Evolutionary conservation across 92 coral and sea anemone species (phyloP).

Genomic region (Anthopleura xanthogrammica): DNA sequence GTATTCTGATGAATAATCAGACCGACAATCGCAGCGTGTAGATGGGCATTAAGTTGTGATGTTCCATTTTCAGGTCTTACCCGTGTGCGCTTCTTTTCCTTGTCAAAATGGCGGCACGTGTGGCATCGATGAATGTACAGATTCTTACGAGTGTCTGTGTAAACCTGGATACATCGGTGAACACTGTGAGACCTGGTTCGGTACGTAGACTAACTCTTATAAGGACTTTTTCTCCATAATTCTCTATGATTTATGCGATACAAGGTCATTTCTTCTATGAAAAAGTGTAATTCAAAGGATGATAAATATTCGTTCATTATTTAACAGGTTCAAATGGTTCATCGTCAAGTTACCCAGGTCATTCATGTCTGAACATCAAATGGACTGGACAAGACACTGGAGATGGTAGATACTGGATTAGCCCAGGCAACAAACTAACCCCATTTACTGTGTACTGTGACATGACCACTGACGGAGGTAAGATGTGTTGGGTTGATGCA

Average conservation of each 20-base stretch:
- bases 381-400: conserved; percentile 13
- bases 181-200: conserved; percentile 26
- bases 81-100: conserved; percentile 20
- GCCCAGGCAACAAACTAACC: conserved; percentile 6
- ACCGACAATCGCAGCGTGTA: too few relatives aligned
- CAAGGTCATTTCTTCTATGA: too few relatives aligned
- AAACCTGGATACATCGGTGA: conserved; percentile 1
- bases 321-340: conserved; percentile 16
- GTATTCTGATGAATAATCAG: too few relatives aligned
- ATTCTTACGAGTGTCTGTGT: conserved; percentile 20
- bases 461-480: conserved; percentile 32
- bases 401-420: conserved; percentile 22
- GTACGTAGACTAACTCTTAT: neutral
- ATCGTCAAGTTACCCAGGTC: neutral
- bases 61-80: conserved; percentile 17
- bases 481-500: neutral
- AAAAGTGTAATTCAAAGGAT: too few relatives aligned
- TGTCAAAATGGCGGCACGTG: conserved; percentile 31
- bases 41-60: neutral
- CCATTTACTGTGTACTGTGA: conserved; percentile 24
- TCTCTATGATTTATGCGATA: too few relatives aligned
- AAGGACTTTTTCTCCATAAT: too few relatives aligned
- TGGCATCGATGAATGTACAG: conserved; percentile 10
- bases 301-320: neutral
- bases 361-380: conserved; percentile 19